A percentile compares a stretch with the other conserved stretches of the same genome.
phyloP scores from a whole-genome alignment of 2,888 invertebrate genomes.

The Torymus auratus region DNA sequence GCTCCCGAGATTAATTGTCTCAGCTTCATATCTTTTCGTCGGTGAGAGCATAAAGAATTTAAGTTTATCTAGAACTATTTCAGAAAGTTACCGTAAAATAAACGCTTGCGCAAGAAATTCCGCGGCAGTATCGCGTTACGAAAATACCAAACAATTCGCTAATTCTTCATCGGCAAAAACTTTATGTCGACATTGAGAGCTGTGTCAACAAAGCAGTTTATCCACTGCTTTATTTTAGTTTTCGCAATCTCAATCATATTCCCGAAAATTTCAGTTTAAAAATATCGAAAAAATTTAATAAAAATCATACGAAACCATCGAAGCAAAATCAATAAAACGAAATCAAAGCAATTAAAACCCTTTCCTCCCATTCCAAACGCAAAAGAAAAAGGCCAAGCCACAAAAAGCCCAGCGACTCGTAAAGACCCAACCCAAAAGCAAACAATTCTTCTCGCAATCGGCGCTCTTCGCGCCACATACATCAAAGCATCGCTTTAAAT shows the following conservation, averaged over 20 bases:
- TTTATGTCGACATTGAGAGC: background rate
- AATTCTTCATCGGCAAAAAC: constrained; percentile 4
- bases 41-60: background rate
- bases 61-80: constrained; percentile 26
- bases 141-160: constrained; percentile 27
- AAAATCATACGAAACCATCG: no score
- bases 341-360: no score
- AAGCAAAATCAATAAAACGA: no score
- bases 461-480: background rate
- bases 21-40: background rate
- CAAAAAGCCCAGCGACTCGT: no score
- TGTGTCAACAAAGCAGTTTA: background rate
- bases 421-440: no score
- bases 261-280: no score
- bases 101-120: background rate
- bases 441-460: no score
- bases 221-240: no score
- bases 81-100: constrained; percentile 6
- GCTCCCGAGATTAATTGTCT: background rate
- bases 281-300: no score
- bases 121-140: constrained; percentile 7
- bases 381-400: no score
- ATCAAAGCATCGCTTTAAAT: background rate
- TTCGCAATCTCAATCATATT: no score
- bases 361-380: no score